phyloP scores from a whole-genome alignment of 2,888 invertebrate genomes.

The Andrena haemorrhoa region DNA sequence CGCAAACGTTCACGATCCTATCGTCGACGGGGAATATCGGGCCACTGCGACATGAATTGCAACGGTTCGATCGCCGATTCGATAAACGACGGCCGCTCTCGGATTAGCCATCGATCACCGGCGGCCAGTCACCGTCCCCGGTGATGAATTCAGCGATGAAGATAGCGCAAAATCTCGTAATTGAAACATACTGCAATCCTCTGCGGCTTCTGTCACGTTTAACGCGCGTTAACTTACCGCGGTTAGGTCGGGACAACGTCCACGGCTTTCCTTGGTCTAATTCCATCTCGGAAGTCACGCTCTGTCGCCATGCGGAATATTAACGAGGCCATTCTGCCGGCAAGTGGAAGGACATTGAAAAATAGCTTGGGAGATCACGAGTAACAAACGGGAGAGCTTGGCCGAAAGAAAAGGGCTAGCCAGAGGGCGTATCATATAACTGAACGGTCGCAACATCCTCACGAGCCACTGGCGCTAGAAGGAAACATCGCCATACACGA shows the following conservation, averaged over 20 bases:
- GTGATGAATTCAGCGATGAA: conserved; percentile 54
- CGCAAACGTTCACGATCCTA: conserved; percentile 59
- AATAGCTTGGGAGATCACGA: not conserved
- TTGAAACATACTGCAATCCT: conserved; percentile 48
- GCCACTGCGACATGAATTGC: conserved; percentile 47
- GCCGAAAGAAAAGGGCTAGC: not conserved
- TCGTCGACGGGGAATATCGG: conserved; percentile 51
- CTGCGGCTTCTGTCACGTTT: not conserved
- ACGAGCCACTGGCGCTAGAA: not conserved
- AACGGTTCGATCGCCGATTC: conserved; percentile 58
- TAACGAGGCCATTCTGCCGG: not conserved
- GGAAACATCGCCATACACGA: not conserved
- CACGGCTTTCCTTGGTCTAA: not conserved
- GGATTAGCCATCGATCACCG: conserved; percentile 59
- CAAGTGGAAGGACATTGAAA: not conserved
- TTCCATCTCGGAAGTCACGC: not conserved
- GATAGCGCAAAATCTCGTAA: conserved; percentile 54
- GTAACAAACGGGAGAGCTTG: not conserved
- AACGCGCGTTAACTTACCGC: not conserved
- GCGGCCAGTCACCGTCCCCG: conserved; percentile 25
- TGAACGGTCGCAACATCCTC: not conserved
- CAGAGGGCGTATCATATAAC: not conserved
- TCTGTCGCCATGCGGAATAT: not conserved
- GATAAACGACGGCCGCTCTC: conserved; percentile 52
- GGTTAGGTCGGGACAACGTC: not conserved